Base-by-base conservation (phyloP, 2,888 invertebrate species). In the Drosophila mimetica region DNA sequence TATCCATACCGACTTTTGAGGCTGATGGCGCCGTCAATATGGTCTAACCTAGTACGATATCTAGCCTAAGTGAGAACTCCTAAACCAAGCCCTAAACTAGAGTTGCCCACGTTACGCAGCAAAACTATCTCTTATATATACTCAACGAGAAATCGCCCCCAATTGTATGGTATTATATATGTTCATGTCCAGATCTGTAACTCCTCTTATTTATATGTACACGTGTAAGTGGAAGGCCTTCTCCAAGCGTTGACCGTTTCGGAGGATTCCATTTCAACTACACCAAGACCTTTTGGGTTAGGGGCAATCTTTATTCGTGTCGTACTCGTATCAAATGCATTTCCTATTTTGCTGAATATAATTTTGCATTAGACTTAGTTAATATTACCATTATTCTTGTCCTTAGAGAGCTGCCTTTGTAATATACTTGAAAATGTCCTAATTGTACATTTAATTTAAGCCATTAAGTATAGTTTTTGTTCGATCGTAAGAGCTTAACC, bases 21-120 rank as follows among this genome's bases (percentile, higher is more conserved):
- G 90, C 89, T 75, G 90, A 90, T 78, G 91, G 91, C 41, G 90
- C 89, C 28, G 87, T 91, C 51, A 90, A 91, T 78, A 90, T 91
- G 90, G 91, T 91, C 61, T 91, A 90, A 87, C 66, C 59, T 63
- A 70, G 53, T 60, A 53, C 65, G 59, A 47, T 58, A 48, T 46
- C 20, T 70, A 83, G 83, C 58, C 73, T 67, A 69, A 67, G 61
- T 46, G 39, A 61, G 58, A 57, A 64, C 60, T 72, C 60, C 73
- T 75, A 75, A 57, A 57, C 54, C 20, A 37, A 57, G 50, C 52
- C 52, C 47, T 4, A 41, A 14, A 41, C 16, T 61, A 41, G 37
- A 63, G 44, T 63, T 48, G 48, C 20, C 34, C 41, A 36, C 34
- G 41, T 55, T n/a, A 34, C 13, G 20, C 34, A 57, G 41, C 28